Conservation (phyloP, 2,888 invertebrate genomes). For the Caradrina clavipalpis region DNA sequence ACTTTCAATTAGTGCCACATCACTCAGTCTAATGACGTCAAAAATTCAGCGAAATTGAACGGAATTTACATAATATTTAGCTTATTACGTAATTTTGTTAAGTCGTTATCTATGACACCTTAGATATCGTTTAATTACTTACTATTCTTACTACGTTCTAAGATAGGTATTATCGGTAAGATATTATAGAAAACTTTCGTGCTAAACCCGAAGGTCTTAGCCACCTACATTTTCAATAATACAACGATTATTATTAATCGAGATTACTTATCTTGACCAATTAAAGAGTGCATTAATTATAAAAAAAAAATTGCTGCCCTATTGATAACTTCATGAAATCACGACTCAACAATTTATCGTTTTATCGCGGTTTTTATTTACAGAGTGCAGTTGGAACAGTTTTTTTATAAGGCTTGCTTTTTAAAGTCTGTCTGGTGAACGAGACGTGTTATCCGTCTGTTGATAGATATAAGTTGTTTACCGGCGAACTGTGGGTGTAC, state of each 20-base stretch:
- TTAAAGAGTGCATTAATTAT: constrained; percentile 6
- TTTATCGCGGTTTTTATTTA: constrained; percentile 2
- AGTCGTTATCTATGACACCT: constrained; percentile 32
- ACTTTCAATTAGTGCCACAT: not conserved
- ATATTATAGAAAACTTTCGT: not conserved
- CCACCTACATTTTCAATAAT: not conserved
- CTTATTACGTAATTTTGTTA: constrained; percentile 31
- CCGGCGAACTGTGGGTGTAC: too few species aligned
- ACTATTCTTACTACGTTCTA: constrained; percentile 35
- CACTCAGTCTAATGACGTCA: constrained; percentile 3
- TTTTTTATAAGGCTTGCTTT: not conserved
- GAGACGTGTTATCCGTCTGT: too few species aligned
- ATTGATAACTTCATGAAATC: constrained; percentile 13
- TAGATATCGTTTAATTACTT: constrained; percentile 19
- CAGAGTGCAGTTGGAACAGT: not conserved
- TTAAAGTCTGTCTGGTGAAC: not conserved
- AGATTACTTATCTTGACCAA: constrained; percentile 9
- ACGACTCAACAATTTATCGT: not conserved
- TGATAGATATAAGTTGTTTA: too few species aligned
- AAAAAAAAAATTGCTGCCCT: constrained; percentile 2
- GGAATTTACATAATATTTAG: constrained; percentile 11
- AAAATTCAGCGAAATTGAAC: not conserved
- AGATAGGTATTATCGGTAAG: constrained; percentile 17
- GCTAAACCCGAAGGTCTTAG: not conserved
- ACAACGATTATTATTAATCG: not conserved